Base-by-base conservation (phyloP, 2,113 vertebrate genomes). In the Sylvietta virens region DNA sequence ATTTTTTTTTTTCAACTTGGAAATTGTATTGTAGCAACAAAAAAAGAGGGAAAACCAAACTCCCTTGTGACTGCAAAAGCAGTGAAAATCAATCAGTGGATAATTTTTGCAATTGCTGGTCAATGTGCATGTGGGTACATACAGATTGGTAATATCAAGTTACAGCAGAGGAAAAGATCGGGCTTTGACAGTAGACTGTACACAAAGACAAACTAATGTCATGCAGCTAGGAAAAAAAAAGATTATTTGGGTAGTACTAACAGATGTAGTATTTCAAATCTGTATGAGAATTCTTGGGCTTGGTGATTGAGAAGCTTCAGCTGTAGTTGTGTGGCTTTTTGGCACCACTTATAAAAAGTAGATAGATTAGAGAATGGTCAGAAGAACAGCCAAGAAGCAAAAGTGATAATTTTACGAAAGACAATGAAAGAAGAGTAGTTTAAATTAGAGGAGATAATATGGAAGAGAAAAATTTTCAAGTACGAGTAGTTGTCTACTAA, bases 191-290 rank as follows among this genome's bases (percentile, higher is more conserved):
- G 18, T 4, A 57, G 47, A 23, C n/a, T 23, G 13, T 39, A 28
- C 12, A 27, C 11, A 77, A 81, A n/a, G 26, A n/a, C 7, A 56
- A 61, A 71, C 9, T 16, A 15, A 30, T 48, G 5, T 31, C 21
- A 48, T 27, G 28, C 14, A 27, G 9, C 2, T 76, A 10, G 40
- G 8, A 12, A 64, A 91, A 70, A 61, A 91, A 65, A 28, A 39
- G 2, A 3, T 58, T 0, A 62, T 72, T 64, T 77, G 2, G 3
- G 16, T 39, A 30, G 5, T 16, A 39, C 1, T 47, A 44, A 31
- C 3, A 42, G 57, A 70, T 17, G 8, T 31, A 13, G 3, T 31
- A 30, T 65, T 69, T 70, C 48, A 82, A 89, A 86, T 28, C 33
- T 17, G 10, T 33, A 56, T 10, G 15, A 42, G 11, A 70, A 26